Percentiles rank a stretch among this genome's conserved stretches.
phyloP scores from a whole-genome alignment of 1,140 invertebrate species.

The Sarcophaga bullata region DNA sequence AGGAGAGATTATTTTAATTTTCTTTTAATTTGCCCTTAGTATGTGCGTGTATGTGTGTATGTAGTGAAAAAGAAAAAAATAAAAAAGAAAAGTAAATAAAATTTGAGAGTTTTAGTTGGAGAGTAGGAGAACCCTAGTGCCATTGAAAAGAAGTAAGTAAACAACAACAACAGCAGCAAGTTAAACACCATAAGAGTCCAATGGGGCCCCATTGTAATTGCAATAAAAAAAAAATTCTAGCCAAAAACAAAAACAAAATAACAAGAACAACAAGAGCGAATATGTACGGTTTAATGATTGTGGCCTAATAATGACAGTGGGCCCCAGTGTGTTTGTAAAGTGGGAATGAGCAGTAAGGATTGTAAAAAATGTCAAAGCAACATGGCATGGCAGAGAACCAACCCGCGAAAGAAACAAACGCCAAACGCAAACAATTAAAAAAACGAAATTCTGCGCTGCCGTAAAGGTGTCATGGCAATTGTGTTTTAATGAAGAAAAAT shows the following conservation, averaged over 20 bases:
- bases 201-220: not conserved
- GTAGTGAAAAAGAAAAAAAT: too few species aligned
- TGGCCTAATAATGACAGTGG: not conserved
- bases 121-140: not conserved
- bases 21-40: constrained; percentile 11
- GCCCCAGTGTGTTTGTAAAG: not conserved
- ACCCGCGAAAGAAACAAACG: too few species aligned
- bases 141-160: too few species aligned
- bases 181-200: too few species aligned
- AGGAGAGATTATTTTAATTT: not conserved
- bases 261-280: not conserved
- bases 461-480: not conserved
- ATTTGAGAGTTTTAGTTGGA: not conserved
- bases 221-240: constrained; percentile 7
- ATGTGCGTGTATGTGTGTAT: not conserved
- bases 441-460: too few species aligned
- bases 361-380: constrained; percentile 34
- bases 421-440: too few species aligned
- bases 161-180: too few species aligned
- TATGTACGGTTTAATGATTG: not conserved
- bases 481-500: constrained; percentile 28
- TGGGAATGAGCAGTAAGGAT: not conserved
- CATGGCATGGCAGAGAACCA: too few species aligned
- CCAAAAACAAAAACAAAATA: constrained; percentile 4
- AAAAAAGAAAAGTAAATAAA: too few species aligned